Conservation (phyloP, 2,888 invertebrate genomes). For the Camponotus fellah region DNA sequence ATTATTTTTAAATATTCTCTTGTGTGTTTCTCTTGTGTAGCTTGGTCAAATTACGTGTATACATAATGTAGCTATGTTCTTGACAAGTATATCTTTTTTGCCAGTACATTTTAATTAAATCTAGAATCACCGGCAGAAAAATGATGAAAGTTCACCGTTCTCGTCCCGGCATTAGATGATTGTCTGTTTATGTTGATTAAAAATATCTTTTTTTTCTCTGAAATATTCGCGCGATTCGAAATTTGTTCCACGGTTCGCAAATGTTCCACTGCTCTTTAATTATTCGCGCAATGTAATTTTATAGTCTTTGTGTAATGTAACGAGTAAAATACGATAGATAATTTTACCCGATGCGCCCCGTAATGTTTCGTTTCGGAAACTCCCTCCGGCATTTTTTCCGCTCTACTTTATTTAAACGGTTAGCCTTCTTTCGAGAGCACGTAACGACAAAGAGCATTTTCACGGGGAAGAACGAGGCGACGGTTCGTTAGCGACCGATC, state of each 20-base stretch:
- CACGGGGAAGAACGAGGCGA: conserved; percentile 59
- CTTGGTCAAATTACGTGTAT: conserved; percentile 35
- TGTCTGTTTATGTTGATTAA: conserved; percentile 42
- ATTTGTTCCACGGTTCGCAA: conserved; percentile 12
- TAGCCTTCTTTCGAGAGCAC: conserved; percentile 26
- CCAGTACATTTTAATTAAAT: conserved; percentile 51
- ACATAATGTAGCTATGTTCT: conserved; percentile 22
- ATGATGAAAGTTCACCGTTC: conserved; percentile 4
- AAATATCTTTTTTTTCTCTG: conserved; percentile 17
- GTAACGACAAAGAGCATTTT: conserved; percentile 59
- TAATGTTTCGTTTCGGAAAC: conserved; percentile 12
- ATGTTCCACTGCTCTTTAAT: conserved; percentile 25
- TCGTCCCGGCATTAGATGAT: conserved; percentile 42
- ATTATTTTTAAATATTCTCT: conserved; percentile 48
- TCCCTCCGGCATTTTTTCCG: not conserved
- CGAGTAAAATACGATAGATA: too few species aligned
- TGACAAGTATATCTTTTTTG: conserved; percentile 16
- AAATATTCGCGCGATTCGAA: not conserved
- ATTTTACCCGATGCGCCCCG: not conserved
- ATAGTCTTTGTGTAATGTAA: not conserved
- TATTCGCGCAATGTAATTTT: conserved; percentile 16
- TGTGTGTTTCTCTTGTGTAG: conserved; percentile 1
- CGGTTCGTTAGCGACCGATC: conserved; percentile 70
- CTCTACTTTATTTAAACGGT: conserved; percentile 23
- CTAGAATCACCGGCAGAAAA: conserved; percentile 20